Evolutionary conservation across 2,888 invertebrate species (phyloP), one percentile per base, ranked within the genome.

Genomic region (Tenodera sinensis): DNA sequence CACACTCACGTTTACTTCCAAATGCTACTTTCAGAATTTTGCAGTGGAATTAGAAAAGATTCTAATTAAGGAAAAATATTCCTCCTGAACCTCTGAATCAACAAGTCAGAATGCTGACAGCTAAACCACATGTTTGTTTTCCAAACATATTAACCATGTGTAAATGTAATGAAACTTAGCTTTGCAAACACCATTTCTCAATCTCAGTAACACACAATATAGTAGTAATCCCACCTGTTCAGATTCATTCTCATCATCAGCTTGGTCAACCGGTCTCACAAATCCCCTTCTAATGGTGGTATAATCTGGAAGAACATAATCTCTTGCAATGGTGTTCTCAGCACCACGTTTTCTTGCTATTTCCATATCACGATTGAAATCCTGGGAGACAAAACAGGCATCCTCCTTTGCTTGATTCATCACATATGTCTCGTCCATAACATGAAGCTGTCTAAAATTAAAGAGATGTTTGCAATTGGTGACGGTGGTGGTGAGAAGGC

Each of bases 371-470:
- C 94, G 94, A 92, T 95, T 95, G 92, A 98, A 98, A 92, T 99
- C 95, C 91, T 95, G 94, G 0, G 99, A 97, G 0, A 99, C 98
- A 94, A 96, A 99, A 93, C 99, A 99, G 0, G 97, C 96, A 93
- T 99, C 99, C 93, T 99, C 99, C 93, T 99, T 99, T 0, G 97
- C 97, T 94, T 99, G 99, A 93, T 99, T 99, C 85, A 99, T 98
- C 0, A 99, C 98, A 93, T 97, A 98, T 0, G 99, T 98, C 93
- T 99, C 99, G 93, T 99, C 99, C 98, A 99, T 98, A 0, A 99
- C 99, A 94, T 99, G 98, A 84, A 99, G 93, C 92, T 99, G 99
- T 83, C 97, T 94, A 91, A n/a, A 92, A 91, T 87, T 88, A 91
- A 90, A 83, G 81, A 90, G 25, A 89, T 81, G 86, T 42, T 34